phyloP scores from a whole-genome alignment of 1,140 invertebrate species.

The Ceratoteleas bidentatus region DNA sequence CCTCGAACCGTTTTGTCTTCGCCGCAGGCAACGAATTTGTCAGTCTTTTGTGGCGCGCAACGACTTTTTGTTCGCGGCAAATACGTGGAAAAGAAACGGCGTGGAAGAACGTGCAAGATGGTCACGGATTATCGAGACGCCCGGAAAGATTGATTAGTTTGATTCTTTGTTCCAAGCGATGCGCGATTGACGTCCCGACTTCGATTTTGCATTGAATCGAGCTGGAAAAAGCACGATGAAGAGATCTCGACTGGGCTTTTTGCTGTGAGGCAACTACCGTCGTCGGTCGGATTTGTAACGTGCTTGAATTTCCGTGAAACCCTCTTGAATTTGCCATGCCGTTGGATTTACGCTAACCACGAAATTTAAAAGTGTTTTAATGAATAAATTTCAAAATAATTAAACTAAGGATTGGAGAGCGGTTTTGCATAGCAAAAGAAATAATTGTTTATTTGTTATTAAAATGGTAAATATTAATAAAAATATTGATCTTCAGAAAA shows the following conservation, averaged over 20 bases:
- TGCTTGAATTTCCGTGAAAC: constrained; percentile 59
- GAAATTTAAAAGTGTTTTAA: constrained; percentile 66
- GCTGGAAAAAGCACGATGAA: constrained; percentile 48
- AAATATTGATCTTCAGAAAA: too few species aligned
- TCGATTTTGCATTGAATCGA: constrained; percentile 61
- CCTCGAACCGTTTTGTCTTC: constrained; percentile 19
- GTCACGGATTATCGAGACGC: constrained; percentile 50
- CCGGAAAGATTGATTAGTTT: constrained; percentile 62
- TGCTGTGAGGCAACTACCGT: constrained; percentile 44
- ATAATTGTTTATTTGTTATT: too few species aligned
- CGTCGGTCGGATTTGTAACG: constrained; percentile 64
- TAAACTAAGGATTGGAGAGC: too few species aligned
- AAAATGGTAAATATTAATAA: too few species aligned
- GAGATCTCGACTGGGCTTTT: constrained; percentile 48
- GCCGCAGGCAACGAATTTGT: constrained; percentile 27
- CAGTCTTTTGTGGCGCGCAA: constrained; percentile 33
- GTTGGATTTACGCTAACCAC: constrained; percentile 54
- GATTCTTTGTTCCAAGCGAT: constrained; percentile 58
- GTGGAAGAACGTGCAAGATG: constrained; percentile 38
- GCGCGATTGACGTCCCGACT: constrained; percentile 52
- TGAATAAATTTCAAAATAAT: too few species aligned
- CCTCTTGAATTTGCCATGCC: constrained; percentile 61
- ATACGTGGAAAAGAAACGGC: constrained; percentile 35
- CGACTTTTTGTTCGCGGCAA: constrained; percentile 19
- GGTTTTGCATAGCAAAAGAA: too few species aligned